A percentile compares a stretch with the other conserved stretches of the same genome.
Conservation (phyloP, 2,888 invertebrate species). For the Tenthredo scrophulariae region DNA sequence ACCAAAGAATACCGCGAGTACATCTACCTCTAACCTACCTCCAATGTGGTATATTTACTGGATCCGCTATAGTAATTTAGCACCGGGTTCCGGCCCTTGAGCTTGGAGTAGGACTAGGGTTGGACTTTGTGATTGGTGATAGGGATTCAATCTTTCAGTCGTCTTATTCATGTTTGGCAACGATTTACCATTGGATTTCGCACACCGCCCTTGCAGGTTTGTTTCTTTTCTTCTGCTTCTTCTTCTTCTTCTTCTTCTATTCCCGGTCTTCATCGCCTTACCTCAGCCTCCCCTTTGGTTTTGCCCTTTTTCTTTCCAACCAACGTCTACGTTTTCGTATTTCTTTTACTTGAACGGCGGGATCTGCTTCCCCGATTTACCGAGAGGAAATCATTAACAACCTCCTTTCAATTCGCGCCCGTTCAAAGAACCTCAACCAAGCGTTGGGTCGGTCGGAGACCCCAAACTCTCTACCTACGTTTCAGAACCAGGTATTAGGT, state of each 20-base stretch:
- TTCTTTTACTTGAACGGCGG: not conserved
- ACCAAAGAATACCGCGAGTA: slow-evolving; percentile 9
- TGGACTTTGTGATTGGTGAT: slow-evolving; percentile 15
- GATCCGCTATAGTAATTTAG: not conserved
- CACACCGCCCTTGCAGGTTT: not conserved
- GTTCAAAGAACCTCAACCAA: slow-evolving; percentile 39
- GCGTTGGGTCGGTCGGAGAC: slow-evolving; percentile 32
- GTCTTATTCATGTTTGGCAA: slow-evolving; percentile 9
- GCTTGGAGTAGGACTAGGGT: not conserved
- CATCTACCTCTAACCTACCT: not conserved
- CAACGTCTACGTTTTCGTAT: slow-evolving; percentile 27
- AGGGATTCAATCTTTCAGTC: slow-evolving; percentile 8
- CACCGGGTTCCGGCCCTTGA: not conserved
- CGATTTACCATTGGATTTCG: slow-evolving; percentile 1
- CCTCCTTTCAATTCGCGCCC: slow-evolving; percentile 52
- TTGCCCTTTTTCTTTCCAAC: not conserved
- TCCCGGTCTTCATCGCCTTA: not conserved
- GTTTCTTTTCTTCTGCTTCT: not conserved
- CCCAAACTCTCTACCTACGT: not conserved
- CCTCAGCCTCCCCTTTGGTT: not conserved
- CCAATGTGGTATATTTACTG: slow-evolving; percentile 10
- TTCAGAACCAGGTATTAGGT: slow-evolving; percentile 24
- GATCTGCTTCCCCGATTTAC: slow-evolving; percentile 34
- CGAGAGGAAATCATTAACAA: slow-evolving; percentile 51
- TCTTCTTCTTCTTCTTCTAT: not conserved